Evolutionary conservation across 1,140 invertebrate genomes (phyloP).

Genomic region (Hypothenemus hampei): DNA sequence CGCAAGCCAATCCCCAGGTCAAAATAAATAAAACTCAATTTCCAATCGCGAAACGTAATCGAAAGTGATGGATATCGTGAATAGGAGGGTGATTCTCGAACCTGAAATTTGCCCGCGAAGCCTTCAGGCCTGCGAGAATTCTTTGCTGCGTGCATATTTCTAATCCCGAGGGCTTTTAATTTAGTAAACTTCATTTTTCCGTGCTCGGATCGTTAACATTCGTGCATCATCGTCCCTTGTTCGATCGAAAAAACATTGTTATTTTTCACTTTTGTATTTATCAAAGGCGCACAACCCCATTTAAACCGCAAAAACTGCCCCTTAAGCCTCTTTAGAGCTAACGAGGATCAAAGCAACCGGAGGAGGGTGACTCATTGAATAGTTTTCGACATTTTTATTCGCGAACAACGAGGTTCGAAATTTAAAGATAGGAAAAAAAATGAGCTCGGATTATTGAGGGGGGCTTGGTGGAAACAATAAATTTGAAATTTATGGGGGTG

Average conservation of each 20-base stretch:
- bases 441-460: no score
- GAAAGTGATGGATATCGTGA: neutral
- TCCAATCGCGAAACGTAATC: neutral
- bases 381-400: slow-evolving; percentile 6
- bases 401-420: neutral
- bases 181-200: neutral
- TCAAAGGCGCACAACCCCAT: slow-evolving; percentile 16
- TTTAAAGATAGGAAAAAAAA: neutral
- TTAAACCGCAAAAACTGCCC: slow-evolving; percentile 16
- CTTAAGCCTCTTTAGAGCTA: slow-evolving; percentile 17
- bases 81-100: neutral
- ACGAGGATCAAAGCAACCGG: slow-evolving; percentile 15
- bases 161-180: neutral
- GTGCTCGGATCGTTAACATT: neutral
- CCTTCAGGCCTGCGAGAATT: neutral
- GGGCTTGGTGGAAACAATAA: no score
- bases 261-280: slow-evolving; percentile 21
- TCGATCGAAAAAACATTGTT: slow-evolving; percentile 13
- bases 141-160: neutral
- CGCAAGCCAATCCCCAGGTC: neutral
- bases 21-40: slow-evolving; percentile 3
- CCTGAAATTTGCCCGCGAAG: neutral
- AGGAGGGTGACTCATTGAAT: slow-evolving; percentile 10
- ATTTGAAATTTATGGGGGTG: no score
- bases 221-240: neutral